These are phyloP conservation scores for Motacilla tschutschensis DNA, from an alignment of 2,113 vertebrate species.

Conservation along the genomic window DNA sequence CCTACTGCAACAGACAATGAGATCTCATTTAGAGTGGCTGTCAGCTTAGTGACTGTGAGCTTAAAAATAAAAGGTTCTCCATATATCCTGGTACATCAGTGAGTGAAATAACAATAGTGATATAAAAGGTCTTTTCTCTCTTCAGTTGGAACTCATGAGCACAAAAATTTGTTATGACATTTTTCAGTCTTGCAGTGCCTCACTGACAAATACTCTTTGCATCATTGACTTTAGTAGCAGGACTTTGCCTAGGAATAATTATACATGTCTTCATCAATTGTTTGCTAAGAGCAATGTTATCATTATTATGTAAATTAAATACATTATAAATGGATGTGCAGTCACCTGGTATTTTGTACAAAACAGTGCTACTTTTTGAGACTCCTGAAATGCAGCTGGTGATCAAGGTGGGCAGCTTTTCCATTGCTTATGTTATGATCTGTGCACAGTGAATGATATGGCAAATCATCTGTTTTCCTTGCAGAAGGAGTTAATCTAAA, in stretches of 20 bases:
- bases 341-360: neutral
- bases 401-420: neutral
- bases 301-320: neutral
- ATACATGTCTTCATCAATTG: neutral
- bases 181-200: neutral
- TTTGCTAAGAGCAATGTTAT: neutral
- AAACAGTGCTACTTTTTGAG: neutral
- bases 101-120: neutral
- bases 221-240: neutral
- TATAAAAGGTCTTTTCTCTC: neutral
- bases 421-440: neutral
- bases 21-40: neutral
- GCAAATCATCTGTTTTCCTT: neutral
- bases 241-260: neutral
- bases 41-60: neutral
- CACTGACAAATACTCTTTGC: neutral
- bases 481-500: neutral
- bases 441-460: neutral
- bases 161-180: neutral
- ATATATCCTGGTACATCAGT: neutral
- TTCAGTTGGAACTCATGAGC: neutral
- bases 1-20: neutral
- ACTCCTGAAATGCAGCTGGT: neutral
- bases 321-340: neutral
- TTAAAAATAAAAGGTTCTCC: slow-evolving; percentile 17